Evolutionary conservation across 64 coral and sea anemone species (phyloP).

Genomic region (Platygyra sinensis): DNA sequence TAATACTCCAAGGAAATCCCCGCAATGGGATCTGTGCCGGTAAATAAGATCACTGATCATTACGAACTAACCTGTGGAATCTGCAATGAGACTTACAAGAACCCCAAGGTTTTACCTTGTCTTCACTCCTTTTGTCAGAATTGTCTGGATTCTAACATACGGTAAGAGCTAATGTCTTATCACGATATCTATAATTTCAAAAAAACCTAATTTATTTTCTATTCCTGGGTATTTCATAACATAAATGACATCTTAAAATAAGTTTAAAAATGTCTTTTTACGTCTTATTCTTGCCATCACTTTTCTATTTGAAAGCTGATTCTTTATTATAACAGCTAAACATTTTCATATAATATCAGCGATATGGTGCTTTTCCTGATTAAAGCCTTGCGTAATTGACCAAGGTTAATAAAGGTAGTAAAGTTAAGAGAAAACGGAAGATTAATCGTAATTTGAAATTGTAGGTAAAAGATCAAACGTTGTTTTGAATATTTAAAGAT

Average conservation of each 20-base stretch:
- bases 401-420: too few species aligned
- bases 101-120: conserved; percentile 89
- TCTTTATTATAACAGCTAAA: background rate
- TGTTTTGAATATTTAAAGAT: conserved; percentile 51
- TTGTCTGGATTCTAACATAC: conserved; percentile 82
- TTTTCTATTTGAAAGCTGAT: background rate
- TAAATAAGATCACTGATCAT: conserved; percentile 86
- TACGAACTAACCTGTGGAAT: conserved; percentile 88
- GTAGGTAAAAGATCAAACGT: conserved; percentile 18
- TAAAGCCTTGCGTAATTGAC: too few species aligned
- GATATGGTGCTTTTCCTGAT: background rate
- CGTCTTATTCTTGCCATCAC: background rate
- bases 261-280: background rate
- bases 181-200: background rate
- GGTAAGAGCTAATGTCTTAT: conserved; percentile 13
- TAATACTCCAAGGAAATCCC: background rate
- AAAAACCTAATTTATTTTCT: too few species aligned
- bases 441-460: background rate
- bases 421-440: background rate
- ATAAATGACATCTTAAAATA: background rate
- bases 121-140: conserved; percentile 89
- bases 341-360: background rate
- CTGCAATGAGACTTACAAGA: conserved; percentile 79
- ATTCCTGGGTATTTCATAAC: background rate
- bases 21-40: conserved; percentile 76